phyloP scores from a whole-genome alignment of 2,888 invertebrate species.

The Andricus quercusramuli region DNA sequence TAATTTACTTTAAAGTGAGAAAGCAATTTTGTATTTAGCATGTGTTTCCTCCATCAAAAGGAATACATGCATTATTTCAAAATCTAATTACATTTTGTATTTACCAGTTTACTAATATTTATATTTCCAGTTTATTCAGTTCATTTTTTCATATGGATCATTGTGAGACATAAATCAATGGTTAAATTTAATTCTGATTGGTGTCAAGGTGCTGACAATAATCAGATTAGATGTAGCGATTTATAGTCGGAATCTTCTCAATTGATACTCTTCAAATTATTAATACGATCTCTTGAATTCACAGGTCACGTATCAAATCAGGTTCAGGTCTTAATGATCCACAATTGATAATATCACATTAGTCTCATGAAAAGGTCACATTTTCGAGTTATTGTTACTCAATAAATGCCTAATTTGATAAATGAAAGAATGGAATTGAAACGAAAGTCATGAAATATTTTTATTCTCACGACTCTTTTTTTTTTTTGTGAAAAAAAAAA shows the following conservation, averaged over 20 bases:
- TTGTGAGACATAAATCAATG: neutral
- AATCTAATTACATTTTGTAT: neutral
- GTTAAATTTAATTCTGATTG: neutral
- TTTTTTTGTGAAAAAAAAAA: no score
- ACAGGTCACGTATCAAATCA: constrained; percentile 34
- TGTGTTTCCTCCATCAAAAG: neutral
- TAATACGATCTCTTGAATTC: constrained; percentile 38
- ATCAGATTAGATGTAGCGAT: constrained; percentile 15
- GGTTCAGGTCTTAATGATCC: constrained; percentile 4
- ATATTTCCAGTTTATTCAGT: no score
- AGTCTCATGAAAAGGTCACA: constrained; percentile 15
- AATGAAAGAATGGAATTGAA: neutral
- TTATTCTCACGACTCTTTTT: no score
- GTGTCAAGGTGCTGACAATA: neutral
- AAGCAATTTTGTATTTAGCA: constrained; percentile 27
- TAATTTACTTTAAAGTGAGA: constrained; percentile 15
- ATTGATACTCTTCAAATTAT: constrained; percentile 31
- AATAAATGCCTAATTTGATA: neutral
- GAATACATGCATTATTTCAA: neutral
- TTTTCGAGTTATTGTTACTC: neutral
- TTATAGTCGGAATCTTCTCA: constrained; percentile 5
- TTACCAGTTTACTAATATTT: no score
- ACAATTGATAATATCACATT: constrained; percentile 21
- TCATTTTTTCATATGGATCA: neutral
- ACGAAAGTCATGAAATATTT: neutral